Conservation (phyloP, 2,888 invertebrate species). For the Palloptera scutellata region DNA sequence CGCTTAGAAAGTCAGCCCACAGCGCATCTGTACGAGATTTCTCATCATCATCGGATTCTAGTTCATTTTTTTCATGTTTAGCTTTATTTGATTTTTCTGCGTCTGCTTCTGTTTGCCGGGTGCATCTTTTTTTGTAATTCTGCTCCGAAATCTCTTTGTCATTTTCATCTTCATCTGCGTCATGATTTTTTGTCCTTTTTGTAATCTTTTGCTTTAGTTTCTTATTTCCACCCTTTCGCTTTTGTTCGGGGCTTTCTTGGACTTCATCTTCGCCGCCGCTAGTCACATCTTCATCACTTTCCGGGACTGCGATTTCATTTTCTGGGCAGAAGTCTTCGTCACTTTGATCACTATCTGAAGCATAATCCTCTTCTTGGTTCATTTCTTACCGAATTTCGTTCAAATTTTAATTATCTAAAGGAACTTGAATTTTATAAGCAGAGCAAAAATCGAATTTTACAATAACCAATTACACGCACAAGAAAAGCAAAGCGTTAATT, state of each 20-base stretch:
- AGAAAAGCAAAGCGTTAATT: no score
- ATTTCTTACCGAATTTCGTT: conserved; percentile 37
- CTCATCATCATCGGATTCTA: conserved; percentile 67
- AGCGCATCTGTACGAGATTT: conserved; percentile 79
- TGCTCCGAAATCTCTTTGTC: conserved; percentile 11
- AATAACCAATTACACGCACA: no score
- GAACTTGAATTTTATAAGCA: no score
- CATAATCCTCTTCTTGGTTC: conserved; percentile 65
- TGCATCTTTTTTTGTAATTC: conserved; percentile 37
- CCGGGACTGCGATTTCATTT: conserved; percentile 56
- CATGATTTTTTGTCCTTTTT: conserved; percentile 18
- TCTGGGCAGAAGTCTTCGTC: conserved; percentile 82
- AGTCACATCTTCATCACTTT: conserved; percentile 64
- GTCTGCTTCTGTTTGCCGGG: conserved; percentile 44
- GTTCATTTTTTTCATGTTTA: conserved; percentile 53
- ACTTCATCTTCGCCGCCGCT: conserved; percentile 34
- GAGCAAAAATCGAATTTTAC: no score
- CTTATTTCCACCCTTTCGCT: conserved; percentile 13
- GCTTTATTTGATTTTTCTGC: conserved; percentile 25
- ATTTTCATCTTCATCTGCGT: conserved; percentile 35
- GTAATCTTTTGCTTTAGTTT: conserved; percentile 4
- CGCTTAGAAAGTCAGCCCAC: conserved; percentile 82
- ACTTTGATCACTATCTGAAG: conserved; percentile 76
- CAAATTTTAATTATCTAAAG: background rate
- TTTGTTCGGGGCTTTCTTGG: conserved; percentile 28